phyloP scores from a whole-genome alignment of 2,797 vertebrate genomes.

The Alosa sapidissima region DNA sequence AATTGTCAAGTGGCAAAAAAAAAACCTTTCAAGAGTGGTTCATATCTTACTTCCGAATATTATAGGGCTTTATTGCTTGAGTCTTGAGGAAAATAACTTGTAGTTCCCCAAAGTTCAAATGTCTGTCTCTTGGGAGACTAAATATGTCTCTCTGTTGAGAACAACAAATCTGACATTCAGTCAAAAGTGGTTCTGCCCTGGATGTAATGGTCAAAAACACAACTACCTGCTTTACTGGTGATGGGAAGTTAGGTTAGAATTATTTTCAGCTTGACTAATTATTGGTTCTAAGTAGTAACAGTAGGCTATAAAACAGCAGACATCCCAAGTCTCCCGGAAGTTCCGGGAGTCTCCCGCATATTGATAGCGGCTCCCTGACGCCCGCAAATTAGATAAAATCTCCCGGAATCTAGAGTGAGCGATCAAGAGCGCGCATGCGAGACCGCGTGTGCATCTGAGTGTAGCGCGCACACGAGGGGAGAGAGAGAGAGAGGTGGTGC shows the following conservation, averaged over 20 bases:
- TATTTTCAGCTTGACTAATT: neutral
- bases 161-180: neutral
- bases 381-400: too few relatives aligned
- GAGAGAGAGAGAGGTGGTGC: too few relatives aligned
- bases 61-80: slow-evolving; percentile 29
- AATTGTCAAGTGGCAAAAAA: slow-evolving; percentile 26
- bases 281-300: neutral
- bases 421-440: too few relatives aligned
- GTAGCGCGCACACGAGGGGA: too few relatives aligned
- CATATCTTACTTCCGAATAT: neutral
- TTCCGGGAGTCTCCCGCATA: too few relatives aligned
- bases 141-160: neutral
- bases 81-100: neutral
- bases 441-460: too few relatives aligned
- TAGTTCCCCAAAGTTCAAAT: neutral
- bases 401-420: too few relatives aligned
- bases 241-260: neutral
- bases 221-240: neutral
- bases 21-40: slow-evolving; percentile 19
- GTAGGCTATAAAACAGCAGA: too few relatives aligned
- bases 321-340: too few relatives aligned
- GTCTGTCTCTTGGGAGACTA: neutral
- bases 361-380: too few relatives aligned
- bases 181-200: neutral
- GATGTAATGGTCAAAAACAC: neutral